Evolutionary conservation across 2,797 vertebrate species (phyloP), one percentile per base, ranked within the genome.

Genomic region (Capromys pilorides): DNA sequence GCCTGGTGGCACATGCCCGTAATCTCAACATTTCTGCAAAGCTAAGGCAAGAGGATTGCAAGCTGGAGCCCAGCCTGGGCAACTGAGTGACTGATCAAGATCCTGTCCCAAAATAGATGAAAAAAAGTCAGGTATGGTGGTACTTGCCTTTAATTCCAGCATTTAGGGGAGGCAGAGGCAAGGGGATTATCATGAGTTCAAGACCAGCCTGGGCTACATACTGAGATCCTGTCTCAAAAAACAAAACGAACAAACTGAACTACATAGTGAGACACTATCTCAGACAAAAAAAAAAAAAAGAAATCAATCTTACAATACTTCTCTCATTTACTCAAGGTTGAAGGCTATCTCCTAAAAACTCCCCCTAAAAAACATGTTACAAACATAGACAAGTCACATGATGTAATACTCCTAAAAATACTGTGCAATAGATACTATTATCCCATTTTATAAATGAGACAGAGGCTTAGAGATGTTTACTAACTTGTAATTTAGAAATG

Each of bases 401-500:
- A 86, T 77, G 59, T 80, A 89, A 69, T 82, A 24, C 59, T 87
- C 11, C 24, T 31, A 91, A 64, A 59, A 67, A 49, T n/a, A 39
- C 45, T 91, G 24, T 85, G 33, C 31, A 81, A 54, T 45, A 75
- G 21, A 36, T 67, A 80, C 62, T 81, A 36, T 22, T 93, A 83
- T 79, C 22, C 24, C n/a, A 54, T 82, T 92, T 73, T 81, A 86
- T 57, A 95, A 59, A 86, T 84, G 66, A 79, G 67, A 69, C 0
- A 2, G 73, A 91, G 28, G 31, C 28, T 57, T 39, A 39, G 45
- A 77, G 39, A 94, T 84, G 16, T 14, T 51, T 67, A 88, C 33
- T 90, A 91, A 88, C 22, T 49, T 73, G 16, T 80, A 67, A 67
- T n/a, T 86, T 75, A 92, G 67, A 71, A n/a, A 94, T 71, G 61